These are phyloP conservation scores for Malachius bipustulatus DNA, from an alignment of 2,888 invertebrate genomes.

Conservation along the genomic window DNA sequence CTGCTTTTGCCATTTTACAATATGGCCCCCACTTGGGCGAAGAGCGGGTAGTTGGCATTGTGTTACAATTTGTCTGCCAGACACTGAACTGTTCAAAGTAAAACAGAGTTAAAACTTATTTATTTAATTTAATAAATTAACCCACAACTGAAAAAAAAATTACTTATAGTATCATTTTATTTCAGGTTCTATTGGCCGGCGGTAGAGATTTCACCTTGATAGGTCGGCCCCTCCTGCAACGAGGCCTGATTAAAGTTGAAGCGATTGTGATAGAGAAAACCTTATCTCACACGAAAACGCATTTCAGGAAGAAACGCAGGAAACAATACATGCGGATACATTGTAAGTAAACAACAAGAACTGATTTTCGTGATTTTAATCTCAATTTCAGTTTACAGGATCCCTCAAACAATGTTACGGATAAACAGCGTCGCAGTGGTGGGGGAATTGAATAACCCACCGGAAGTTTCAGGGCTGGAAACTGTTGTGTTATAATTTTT, in stretches of 20 bases:
- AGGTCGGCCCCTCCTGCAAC: constrained; percentile 66
- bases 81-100: no score
- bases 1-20: no score
- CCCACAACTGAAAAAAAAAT: no score
- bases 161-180: no score
- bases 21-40: no score
- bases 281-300: constrained; percentile 64
- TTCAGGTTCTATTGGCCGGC: constrained; percentile 58
- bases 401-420: constrained; percentile 60
- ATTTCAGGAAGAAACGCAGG: constrained; percentile 63
- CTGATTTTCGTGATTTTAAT: no score
- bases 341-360: constrained; percentile 39
- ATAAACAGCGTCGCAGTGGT: constrained; percentile 60
- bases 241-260: constrained; percentile 58
- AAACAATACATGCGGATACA: constrained; percentile 68
- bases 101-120: no score
- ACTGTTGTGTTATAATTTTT: constrained; percentile 25
- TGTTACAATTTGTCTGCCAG: no score
- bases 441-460: constrained; percentile 32
- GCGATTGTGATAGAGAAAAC: constrained; percentile 79
- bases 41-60: no score
- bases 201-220: constrained; percentile 68
- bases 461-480: constrained; percentile 29
- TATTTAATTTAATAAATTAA: no score
- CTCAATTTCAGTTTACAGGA: constrained; percentile 49